Base-by-base conservation (phyloP, 2,797 vertebrate species). In the Thunnus albacares region DNA sequence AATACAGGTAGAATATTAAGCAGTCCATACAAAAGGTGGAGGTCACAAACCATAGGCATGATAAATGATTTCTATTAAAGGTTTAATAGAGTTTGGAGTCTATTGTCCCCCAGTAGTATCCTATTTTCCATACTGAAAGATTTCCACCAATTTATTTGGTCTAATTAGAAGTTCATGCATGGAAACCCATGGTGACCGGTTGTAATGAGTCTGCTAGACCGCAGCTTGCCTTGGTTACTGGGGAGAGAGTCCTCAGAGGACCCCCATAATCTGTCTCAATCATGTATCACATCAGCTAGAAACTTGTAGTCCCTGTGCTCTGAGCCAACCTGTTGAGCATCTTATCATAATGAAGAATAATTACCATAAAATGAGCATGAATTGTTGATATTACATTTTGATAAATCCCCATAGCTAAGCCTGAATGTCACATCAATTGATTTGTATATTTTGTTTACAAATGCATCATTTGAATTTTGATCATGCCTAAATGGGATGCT, bases 1-100 rank as follows among this genome's bases (percentile, higher is more conserved):
- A 80, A 79, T 87, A 75, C 87, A 86, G 84, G 79, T 72, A 65
- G 89, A 92, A 92, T 93, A 84, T 92, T 81, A 92, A 94, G 69
- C 67, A 90, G 88, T 80, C 69, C 70, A 67, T 61, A 78, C 71
- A 85, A 86, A 90, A 90, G 82, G 92, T 92, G 86, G 82, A 93
- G 91, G 89, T 95, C 88, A 91, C 83, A 93, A 88, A 90, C 88
- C 85, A 82, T 51, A 88, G 79, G 81, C 90, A 92, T 94, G 93
- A 95, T 95, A 75, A 93, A 95, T 93, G 89, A 77, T 91, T 94
- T 93, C 86, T 86, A 95, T 95, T 93, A 93, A 66, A 80, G 82
- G 55, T 87, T 91, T 92, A 92, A 94, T 92, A 81, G 92, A 94
- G 80, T 94, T 91, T 87, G 66, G 85, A 90, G 84, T 86, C 82